A percentile compares a stretch with the other conserved stretches of the same genome.
phyloP scores from a whole-genome alignment of 1,140 invertebrate species.

The Caenorhabditis brenneri region DNA sequence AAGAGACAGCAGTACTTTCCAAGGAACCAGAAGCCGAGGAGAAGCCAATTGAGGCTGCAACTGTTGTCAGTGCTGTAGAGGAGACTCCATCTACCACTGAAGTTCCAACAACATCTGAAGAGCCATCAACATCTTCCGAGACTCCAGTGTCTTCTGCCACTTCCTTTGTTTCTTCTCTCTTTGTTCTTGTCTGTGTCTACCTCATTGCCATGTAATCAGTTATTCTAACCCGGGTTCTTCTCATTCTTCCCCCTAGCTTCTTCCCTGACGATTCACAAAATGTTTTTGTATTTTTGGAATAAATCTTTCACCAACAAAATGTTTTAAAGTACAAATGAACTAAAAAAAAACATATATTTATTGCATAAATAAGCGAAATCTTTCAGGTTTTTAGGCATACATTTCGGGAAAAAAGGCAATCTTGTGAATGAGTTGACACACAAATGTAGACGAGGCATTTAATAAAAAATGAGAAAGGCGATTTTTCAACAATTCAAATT shows the following conservation, averaged over 20 bases:
- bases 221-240: neutral
- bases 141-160: slow-evolving; percentile 13
- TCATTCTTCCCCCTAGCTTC: neutral
- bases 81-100: neutral
- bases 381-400: too few species aligned
- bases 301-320: neutral
- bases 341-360: too few species aligned
- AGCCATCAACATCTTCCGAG: neutral
- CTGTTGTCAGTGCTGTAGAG: slow-evolving; percentile 5
- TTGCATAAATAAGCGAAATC: neutral
- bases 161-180: neutral
- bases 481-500: neutral
- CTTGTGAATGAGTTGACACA: neutral
- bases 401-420: neutral
- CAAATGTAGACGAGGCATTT: neutral
- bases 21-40: slow-evolving; percentile 18
- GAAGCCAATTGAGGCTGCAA: slow-evolving; percentile 31
- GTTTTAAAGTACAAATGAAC: neutral
- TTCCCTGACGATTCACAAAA: neutral
- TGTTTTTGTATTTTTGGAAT: slow-evolving; percentile 24
- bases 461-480: neutral
- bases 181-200: slow-evolving; percentile 32
- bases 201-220: slow-evolving; percentile 22
- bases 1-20: neutral
- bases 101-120: neutral